Evolutionary conservation across 2,888 invertebrate genomes (phyloP).

Genomic region (Schizotus pectinicornis): DNA sequence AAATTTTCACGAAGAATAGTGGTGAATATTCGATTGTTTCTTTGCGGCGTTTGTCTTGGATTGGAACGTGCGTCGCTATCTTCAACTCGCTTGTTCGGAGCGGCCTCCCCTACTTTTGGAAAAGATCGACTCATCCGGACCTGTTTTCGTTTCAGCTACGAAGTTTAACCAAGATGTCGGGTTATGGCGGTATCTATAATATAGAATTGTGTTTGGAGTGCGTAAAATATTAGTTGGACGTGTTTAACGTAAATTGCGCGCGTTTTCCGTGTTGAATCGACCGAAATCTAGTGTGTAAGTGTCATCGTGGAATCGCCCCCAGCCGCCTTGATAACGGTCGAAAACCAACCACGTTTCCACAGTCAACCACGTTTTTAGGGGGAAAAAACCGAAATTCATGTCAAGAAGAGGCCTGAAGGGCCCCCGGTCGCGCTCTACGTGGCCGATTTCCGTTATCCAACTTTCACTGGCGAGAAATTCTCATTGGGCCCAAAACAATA

Average conservation of each 20-base stretch:
- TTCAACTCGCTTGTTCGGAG: conserved; percentile 44
- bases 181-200: conserved; percentile 53
- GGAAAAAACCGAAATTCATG: conserved; percentile 29
- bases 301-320: conserved; percentile 18
- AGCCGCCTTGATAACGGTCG: conserved; percentile 37
- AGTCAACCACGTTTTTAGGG: conserved; percentile 45
- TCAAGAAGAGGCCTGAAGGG: not conserved
- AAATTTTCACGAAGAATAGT: not conserved
- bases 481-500: conserved; percentile 1
- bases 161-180: conserved; percentile 58
- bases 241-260: conserved; percentile 31
- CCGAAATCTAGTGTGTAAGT: conserved; percentile 25
- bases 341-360: not conserved
- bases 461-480: too few species aligned
- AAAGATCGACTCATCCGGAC: conserved; percentile 59
- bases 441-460: conserved; percentile 4
- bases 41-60: conserved; percentile 38
- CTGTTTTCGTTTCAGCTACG: conserved; percentile 56
- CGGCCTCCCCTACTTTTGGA: conserved; percentile 53
- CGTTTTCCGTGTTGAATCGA: not conserved
- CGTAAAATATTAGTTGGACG: conserved; percentile 44
- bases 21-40: not conserved
- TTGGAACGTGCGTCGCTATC: conserved; percentile 32
- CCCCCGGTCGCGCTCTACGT: conserved; percentile 30
- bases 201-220: conserved; percentile 53